These are phyloP conservation scores for Glyphotaelius pellucidus DNA, from an alignment of 2,888 invertebrate genomes.

Conservation along the genomic window DNA sequence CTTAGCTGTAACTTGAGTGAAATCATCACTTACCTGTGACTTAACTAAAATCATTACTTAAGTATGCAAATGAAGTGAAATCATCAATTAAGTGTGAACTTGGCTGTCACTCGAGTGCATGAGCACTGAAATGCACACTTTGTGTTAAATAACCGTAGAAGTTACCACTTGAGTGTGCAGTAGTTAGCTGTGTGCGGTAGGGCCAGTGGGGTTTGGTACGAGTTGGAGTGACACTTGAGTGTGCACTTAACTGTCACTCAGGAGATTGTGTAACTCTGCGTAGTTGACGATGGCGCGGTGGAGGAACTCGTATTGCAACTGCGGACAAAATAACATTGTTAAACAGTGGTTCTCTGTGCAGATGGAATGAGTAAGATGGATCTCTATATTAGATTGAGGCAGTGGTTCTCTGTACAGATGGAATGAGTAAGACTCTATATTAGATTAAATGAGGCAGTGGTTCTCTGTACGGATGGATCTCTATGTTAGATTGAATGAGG, in stretches of 20 bases:
- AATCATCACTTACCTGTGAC: background rate
- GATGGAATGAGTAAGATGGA: no score
- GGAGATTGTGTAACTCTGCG: constrained; percentile 89
- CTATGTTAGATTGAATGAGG: no score
- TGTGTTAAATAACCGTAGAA: background rate
- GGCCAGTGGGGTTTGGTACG: background rate
- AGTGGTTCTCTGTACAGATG: no score
- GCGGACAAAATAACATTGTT: constrained; percentile 69
- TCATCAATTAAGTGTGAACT: no score
- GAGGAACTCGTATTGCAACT: constrained; percentile 96
- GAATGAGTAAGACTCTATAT: no score
- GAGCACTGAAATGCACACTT: background rate
- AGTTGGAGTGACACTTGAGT: background rate
- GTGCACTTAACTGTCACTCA: constrained; percentile 77
- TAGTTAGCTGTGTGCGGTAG: background rate
- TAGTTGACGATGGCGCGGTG: constrained; percentile 95
- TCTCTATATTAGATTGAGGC: no score
- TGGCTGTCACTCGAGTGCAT: background rate
- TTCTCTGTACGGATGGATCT: no score
- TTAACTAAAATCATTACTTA: background rate
- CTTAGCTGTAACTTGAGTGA: background rate
- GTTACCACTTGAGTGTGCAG: constrained; percentile 2
- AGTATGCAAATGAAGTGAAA: background rate
- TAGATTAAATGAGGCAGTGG: no score
- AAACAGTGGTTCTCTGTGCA: background rate